Conservation (phyloP, 2,797 vertebrate genomes). For the Anniella stebbinsi region DNA sequence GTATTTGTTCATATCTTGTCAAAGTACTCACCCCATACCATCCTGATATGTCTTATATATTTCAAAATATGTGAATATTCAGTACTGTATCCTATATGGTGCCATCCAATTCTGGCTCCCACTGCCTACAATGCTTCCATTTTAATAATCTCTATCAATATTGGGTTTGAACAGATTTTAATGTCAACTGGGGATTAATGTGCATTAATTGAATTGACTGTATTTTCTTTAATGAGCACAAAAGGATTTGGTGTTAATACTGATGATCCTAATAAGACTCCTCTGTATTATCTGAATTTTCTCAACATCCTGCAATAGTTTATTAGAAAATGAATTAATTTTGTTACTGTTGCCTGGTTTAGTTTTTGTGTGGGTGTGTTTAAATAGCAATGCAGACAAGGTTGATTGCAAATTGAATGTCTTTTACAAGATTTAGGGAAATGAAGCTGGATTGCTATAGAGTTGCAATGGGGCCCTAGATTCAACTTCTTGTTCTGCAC, state of each 20-base stretch:
- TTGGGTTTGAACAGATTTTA: slow-evolving; percentile 90
- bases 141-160: slow-evolving; percentile 83
- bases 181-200: slow-evolving; percentile 95
- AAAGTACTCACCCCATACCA: slow-evolving; percentile 18
- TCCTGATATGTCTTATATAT: slow-evolving; percentile 38
- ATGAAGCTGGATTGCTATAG: slow-evolving; percentile 35
- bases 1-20: neutral
- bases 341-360: slow-evolving; percentile 76
- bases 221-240: slow-evolving; percentile 95
- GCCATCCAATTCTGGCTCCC: slow-evolving; percentile 54
- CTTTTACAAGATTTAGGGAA: slow-evolving; percentile 43
- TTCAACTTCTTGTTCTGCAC: neutral
- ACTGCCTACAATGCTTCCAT: slow-evolving; percentile 59
- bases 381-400: slow-evolving; percentile 51
- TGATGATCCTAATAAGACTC: slow-evolving; percentile 91
- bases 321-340: slow-evolving; percentile 86
- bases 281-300: slow-evolving; percentile 90
- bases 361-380: neutral
- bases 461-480: neutral
- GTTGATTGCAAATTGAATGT: slow-evolving; percentile 57
- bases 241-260: slow-evolving; percentile 96
- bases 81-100: slow-evolving; percentile 53
- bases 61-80: neutral
- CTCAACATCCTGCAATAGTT: slow-evolving; percentile 89
- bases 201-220: slow-evolving; percentile 98